Base-by-base conservation (phyloP, 2,888 invertebrate genomes). In the Drosophila ustulata region DNA sequence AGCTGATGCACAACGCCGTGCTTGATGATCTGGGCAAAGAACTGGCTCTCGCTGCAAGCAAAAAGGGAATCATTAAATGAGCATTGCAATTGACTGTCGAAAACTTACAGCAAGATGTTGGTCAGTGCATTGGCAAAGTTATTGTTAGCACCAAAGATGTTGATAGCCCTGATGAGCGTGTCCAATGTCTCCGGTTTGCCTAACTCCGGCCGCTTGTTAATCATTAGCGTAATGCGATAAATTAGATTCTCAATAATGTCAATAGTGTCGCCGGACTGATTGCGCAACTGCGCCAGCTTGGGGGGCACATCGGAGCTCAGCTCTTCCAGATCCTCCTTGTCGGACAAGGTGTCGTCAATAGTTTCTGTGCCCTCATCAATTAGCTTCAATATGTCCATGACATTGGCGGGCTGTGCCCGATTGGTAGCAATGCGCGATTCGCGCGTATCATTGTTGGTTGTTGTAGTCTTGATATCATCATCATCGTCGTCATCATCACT, bases 401-500 rank as follows among this genome's bases (percentile, higher is more conserved):
- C 78, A 47, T 78, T 74, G 30, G 73, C 66, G 23, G 81, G 72
- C 46, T 87, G 83, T 2, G 87, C 81, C 0, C 83, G 64, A 65
- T 87, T 83, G 4, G 51, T 25, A 26, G 75, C 66, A 55, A 87
- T 73, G 30, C 85, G 88, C 9, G 72, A 72, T 5, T 89, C 83
- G 3, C 67, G 71, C 0, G 79, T 68, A 8, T 89, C 81, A 23
- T 18, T 56, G 28, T 57, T 76, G 2, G 23, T 32, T 3, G 39
- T 30, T 5, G 8, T 5, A 5, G 52, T 53, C 13, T 43, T 69
- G 6, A 83, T 78, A 13, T 84, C 89, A 8, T 91, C 90, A 5
- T 88, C 88, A 13, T 90, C 91, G 45, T 91, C 92, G 52, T 92
- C 92, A 37, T 92, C 92, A 50, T 92, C 93, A 56, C 92, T 93